A percentile compares a stretch with the other conserved stretches of the same genome.
Evolutionary conservation across 2,797 vertebrate species (phyloP).

Genomic region (Hirundo rustica): DNA sequence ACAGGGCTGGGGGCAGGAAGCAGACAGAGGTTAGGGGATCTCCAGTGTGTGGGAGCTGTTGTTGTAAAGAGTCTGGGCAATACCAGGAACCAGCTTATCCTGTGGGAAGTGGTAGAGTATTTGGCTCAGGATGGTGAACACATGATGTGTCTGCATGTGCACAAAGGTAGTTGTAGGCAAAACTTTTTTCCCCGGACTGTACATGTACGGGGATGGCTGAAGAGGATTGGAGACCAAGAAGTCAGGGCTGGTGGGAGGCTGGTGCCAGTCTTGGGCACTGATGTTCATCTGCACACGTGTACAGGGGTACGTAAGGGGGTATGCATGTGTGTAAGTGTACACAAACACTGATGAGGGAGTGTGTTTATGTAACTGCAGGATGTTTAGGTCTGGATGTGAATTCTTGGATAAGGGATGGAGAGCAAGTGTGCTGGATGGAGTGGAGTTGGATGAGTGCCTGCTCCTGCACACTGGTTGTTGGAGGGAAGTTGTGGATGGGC

Average conservation of each 20-base stretch:
- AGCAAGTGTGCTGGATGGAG: background rate
- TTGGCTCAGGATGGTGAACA: background rate
- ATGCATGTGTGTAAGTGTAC: background rate
- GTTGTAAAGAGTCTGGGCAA: background rate
- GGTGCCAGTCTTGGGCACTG: background rate
- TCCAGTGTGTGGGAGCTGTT: background rate
- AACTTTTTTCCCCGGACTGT: background rate
- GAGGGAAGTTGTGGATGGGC: background rate
- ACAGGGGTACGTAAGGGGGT: background rate
- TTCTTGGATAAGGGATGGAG: background rate
- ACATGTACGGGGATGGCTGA: background rate
- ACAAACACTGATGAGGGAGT: background rate
- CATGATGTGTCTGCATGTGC: background rate
- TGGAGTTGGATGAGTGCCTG: background rate
- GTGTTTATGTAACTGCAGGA: background rate
- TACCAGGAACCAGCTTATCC: background rate
- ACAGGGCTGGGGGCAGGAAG: background rate
- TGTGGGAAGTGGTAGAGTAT: background rate
- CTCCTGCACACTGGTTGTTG: background rate
- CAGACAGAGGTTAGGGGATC: background rate
- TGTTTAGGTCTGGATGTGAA: background rate
- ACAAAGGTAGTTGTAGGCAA: background rate
- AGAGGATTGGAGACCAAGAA: fast-evolving
- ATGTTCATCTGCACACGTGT: background rate
- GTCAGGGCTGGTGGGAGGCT: background rate